Evolutionary conservation across 1,140 invertebrate genomes (phyloP).

Genomic region (Halictus rubicundus): DNA sequence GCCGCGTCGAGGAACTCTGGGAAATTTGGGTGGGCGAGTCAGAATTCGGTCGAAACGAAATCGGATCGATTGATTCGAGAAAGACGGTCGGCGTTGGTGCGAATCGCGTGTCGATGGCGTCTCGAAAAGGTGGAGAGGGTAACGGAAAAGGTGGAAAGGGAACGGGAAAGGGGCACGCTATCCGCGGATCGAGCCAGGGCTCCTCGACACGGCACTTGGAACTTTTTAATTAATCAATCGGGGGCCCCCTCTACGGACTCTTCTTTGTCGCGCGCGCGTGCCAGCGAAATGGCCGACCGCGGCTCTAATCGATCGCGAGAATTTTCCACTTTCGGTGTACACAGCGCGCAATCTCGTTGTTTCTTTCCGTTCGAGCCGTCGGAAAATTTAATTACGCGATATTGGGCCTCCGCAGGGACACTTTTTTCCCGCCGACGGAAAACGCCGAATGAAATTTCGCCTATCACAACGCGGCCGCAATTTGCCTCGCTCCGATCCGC

Average conservation of each 20-base stretch:
- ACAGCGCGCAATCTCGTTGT: conserved; percentile 20
- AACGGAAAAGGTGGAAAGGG: not conserved
- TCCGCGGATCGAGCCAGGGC: conserved; percentile 4
- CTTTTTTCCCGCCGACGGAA: conserved; percentile 3
- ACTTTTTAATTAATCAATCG: conserved; percentile 67
- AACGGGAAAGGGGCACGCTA: conserved; percentile 8
- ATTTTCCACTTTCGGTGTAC: conserved; percentile 6
- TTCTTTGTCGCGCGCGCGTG: conserved; percentile 13
- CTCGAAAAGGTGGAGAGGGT: not conserved
- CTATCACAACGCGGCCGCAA: conserved; percentile 3
- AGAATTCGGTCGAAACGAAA: too few species aligned
- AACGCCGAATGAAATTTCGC: conserved; percentile 26
- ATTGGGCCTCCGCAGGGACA: conserved; percentile 33
- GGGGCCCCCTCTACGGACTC: not conserved
- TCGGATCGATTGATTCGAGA: conserved; percentile 12
- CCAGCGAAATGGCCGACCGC: conserved; percentile 50
- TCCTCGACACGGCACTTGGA: conserved; percentile 53
- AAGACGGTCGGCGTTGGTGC: not conserved
- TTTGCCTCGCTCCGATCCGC: conserved; percentile 7
- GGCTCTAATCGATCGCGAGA: conserved; percentile 57
- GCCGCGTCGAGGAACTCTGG: too few species aligned
- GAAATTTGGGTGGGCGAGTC: too few species aligned
- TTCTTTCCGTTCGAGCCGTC: conserved; percentile 18
- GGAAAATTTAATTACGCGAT: conserved; percentile 46
- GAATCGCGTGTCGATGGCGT: conserved; percentile 41